phyloP scores from a whole-genome alignment of 2,113 vertebrate species.

The Neolamprologus variostigma region DNA sequence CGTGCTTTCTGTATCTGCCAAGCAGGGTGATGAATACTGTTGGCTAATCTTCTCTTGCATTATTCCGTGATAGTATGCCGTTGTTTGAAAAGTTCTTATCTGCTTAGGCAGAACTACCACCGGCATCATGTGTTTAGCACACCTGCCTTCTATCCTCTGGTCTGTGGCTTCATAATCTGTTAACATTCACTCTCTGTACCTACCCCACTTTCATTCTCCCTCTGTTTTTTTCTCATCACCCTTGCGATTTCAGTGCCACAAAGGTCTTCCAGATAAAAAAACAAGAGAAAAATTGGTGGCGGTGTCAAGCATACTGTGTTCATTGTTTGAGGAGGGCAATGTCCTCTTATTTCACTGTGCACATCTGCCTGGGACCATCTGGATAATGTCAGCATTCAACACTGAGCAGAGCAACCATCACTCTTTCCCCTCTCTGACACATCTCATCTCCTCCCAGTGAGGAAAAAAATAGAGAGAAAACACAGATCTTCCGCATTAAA shows the following conservation, averaged over 20 bases:
- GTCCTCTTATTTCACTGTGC: slow-evolving; percentile 46
- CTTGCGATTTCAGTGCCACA: slow-evolving; percentile 3
- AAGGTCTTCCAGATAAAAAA: slow-evolving; percentile 22
- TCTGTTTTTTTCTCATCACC: slow-evolving; percentile 7
- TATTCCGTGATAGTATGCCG: background rate
- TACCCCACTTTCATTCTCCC: background rate
- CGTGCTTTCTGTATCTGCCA: background rate
- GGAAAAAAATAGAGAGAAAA: slow-evolving; percentile 13
- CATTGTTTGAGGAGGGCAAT: slow-evolving; percentile 42
- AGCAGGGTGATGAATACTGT: slow-evolving; percentile 37
- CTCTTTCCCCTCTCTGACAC: slow-evolving; percentile 43
- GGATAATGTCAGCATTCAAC: slow-evolving; percentile 60
- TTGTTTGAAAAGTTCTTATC: slow-evolving; percentile 1
- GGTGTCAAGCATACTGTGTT: slow-evolving; percentile 41
- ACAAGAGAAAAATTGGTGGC: slow-evolving; percentile 34
- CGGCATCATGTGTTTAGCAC: background rate
- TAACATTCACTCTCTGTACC: background rate
- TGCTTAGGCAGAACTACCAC: background rate
- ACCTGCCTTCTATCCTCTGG: background rate
- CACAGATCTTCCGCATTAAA: slow-evolving; percentile 40
- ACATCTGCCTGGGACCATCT: slow-evolving; percentile 72
- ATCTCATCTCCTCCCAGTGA: slow-evolving; percentile 26
- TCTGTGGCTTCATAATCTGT: background rate
- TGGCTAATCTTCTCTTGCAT: slow-evolving; percentile 6
- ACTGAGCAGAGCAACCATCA: slow-evolving; percentile 44